These are phyloP conservation scores for Cephus pulcher DNA, from an alignment of 2,888 invertebrate genomes.

Conservation along the genomic window DNA sequence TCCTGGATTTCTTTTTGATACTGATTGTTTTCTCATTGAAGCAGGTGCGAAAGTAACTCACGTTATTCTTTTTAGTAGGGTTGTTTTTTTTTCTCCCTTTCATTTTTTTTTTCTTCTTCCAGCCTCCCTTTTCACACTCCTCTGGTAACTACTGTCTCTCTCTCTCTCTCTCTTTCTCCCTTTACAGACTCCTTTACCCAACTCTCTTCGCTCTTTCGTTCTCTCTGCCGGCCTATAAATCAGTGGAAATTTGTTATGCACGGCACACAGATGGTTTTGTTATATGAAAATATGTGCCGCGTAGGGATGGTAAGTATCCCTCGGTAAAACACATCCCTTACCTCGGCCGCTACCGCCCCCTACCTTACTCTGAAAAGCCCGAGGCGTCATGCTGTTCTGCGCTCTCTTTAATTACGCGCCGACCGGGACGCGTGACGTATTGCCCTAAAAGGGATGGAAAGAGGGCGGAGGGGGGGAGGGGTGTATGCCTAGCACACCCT, in stretches of 20 bases:
- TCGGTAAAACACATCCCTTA: conserved; percentile 65
- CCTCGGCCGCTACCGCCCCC: conserved; percentile 33
- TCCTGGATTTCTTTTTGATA: not conserved
- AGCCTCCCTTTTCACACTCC: conserved; percentile 18
- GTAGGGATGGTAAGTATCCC: conserved; percentile 65
- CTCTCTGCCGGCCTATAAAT: conserved; percentile 57
- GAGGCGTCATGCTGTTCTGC: conserved; percentile 63
- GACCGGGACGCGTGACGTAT: conserved; percentile 56
- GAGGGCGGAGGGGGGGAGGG: not conserved
- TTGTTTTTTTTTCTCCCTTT: conserved; percentile 12
- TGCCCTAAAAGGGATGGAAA: conserved; percentile 46
- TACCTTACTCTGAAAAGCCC: conserved; percentile 48
- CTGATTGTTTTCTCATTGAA: not conserved
- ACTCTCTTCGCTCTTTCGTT: conserved; percentile 42
- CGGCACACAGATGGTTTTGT: conserved; percentile 68
- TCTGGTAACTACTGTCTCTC: conserved; percentile 4
- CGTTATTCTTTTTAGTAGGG: not conserved
- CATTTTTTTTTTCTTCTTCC: conserved; percentile 20
- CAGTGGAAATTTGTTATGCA: conserved; percentile 67
- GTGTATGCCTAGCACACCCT: not conserved
- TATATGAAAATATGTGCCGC: conserved; percentile 68
- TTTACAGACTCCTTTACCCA: conserved; percentile 38
- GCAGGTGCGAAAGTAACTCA: not conserved
- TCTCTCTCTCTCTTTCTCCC: conserved; percentile 18
- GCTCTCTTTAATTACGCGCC: conserved; percentile 65